phyloP scores from a whole-genome alignment of 2,113 vertebrate genomes.

The Solea solea region DNA sequence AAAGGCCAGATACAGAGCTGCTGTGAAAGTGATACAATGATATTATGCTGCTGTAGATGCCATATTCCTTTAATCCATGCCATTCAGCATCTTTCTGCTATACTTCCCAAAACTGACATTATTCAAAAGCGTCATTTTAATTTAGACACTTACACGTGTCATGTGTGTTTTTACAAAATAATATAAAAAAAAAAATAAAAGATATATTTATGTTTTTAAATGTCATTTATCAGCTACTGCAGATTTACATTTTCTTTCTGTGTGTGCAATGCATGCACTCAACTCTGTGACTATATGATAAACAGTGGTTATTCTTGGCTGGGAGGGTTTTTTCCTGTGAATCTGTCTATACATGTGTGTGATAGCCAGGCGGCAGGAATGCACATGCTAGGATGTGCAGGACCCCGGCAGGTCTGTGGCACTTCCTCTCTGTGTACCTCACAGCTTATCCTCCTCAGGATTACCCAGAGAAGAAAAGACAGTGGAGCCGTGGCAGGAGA shows the following conservation, averaged over 20 bases:
- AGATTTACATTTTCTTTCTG: slow-evolving; percentile 20
- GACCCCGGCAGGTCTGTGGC: slow-evolving; percentile 76
- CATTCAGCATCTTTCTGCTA: slow-evolving; percentile 14
- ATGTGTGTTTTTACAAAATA: too few relatives aligned
- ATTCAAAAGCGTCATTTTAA: too few relatives aligned
- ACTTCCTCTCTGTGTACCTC: slow-evolving; percentile 83
- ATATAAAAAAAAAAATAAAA: too few relatives aligned
- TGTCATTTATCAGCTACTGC: neutral
- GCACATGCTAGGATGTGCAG: slow-evolving; percentile 67
- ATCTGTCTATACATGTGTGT: slow-evolving; percentile 35
- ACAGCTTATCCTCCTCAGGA: slow-evolving; percentile 82
- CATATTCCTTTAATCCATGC: slow-evolving; percentile 4
- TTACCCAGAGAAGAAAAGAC: slow-evolving; percentile 80
- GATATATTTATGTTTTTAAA: slow-evolving; percentile 10
- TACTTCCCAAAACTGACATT: neutral
- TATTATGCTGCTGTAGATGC: slow-evolving; percentile 3
- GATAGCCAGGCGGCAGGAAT: slow-evolving; percentile 69
- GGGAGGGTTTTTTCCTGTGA: slow-evolving; percentile 21
- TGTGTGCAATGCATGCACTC: slow-evolving; percentile 4
- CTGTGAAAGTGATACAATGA: slow-evolving; percentile 37
- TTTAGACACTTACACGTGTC: too few relatives aligned
- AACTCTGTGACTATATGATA: slow-evolving; percentile 15
- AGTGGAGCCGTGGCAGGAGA: slow-evolving; percentile 68
- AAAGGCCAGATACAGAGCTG: slow-evolving; percentile 29
- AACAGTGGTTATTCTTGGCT: slow-evolving; percentile 4